A percentile compares a stretch with the other conserved stretches of the same genome.
Conservation (phyloP, 2,888 invertebrate species). For the Pediacus dermestoides region DNA sequence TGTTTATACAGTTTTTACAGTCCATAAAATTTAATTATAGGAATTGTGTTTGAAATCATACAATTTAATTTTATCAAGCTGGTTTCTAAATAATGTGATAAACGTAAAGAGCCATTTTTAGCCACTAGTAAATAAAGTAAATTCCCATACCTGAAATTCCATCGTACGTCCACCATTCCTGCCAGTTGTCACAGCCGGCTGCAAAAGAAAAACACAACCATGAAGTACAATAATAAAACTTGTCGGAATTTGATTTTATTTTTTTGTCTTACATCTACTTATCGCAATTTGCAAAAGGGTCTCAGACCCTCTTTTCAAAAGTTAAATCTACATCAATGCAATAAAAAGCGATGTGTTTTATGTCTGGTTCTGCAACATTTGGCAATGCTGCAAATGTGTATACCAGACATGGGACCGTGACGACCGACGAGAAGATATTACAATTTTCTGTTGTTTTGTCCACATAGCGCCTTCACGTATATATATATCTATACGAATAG, state of each 20-base stretch:
- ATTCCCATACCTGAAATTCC: constrained; percentile 71
- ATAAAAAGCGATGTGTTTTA: constrained; percentile 24
- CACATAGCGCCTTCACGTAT: constrained; percentile 23
- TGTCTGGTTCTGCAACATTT: constrained; percentile 24
- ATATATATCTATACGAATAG: constrained; percentile 24
- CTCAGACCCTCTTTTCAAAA: constrained; percentile 12
- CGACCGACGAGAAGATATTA: constrained; percentile 20
- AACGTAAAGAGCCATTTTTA: too few relatives aligned
- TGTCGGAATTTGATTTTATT: constrained; percentile 1
- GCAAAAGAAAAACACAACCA: constrained; percentile 53
- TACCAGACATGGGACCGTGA: constrained; percentile 1
- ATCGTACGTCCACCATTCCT: constrained; percentile 86
- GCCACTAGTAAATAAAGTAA: too few relatives aligned
- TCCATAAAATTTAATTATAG: too few relatives aligned
- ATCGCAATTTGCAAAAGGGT: constrained; percentile 11
- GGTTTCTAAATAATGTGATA: too few relatives aligned
- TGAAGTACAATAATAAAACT: constrained; percentile 1
- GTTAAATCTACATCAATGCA: constrained; percentile 20
- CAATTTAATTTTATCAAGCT: too few relatives aligned
- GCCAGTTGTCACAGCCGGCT: constrained; percentile 77
- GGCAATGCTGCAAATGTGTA: constrained; percentile 10
- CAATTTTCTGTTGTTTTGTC: constrained; percentile 33
- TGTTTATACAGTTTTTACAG: too few relatives aligned
- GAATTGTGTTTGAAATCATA: too few relatives aligned
- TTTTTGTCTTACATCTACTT: constrained; percentile 1